phyloP scores from a whole-genome alignment of 2,888 invertebrate species.

The Pristionchus japonicus region DNA sequence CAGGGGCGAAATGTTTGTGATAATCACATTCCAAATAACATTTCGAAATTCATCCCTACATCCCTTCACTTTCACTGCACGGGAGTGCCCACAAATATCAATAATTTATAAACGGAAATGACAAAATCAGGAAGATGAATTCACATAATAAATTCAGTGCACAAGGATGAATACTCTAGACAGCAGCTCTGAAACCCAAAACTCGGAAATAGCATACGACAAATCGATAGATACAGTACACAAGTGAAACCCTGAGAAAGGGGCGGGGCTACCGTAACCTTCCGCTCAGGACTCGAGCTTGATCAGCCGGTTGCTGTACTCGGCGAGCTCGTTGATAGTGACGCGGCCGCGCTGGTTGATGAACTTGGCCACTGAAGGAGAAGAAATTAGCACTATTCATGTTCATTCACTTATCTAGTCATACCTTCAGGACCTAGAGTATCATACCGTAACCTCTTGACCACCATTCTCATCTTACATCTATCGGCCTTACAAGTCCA shows the following conservation, averaged over 20 bases:
- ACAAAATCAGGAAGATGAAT: too few relatives aligned
- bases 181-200: constrained; percentile 24
- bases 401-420: too few relatives aligned
- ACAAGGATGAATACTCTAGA: background rate
- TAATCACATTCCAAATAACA: too few relatives aligned
- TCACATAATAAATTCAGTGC: background rate
- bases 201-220: background rate
- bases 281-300: constrained; percentile 79
- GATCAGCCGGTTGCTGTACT: constrained; percentile 92
- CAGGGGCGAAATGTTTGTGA: too few relatives aligned
- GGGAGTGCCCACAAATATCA: too few relatives aligned
- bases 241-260: constrained; percentile 2
- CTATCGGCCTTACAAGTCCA: too few relatives aligned
- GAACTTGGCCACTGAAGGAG: constrained; percentile 88
- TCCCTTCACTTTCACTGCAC: too few relatives aligned
- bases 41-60: too few relatives aligned
- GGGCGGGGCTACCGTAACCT: background rate
- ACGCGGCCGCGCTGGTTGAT: constrained; percentile 93
- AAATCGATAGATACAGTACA: background rate
- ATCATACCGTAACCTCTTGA: too few relatives aligned
- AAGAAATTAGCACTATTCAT: too few relatives aligned
- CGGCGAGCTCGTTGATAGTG: constrained; percentile 92
- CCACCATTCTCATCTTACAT: too few relatives aligned
- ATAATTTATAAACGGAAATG: background rate
- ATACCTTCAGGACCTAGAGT: too few relatives aligned